Conservation (phyloP, 2,113 vertebrate genomes). For the Thermophis baileyi region DNA sequence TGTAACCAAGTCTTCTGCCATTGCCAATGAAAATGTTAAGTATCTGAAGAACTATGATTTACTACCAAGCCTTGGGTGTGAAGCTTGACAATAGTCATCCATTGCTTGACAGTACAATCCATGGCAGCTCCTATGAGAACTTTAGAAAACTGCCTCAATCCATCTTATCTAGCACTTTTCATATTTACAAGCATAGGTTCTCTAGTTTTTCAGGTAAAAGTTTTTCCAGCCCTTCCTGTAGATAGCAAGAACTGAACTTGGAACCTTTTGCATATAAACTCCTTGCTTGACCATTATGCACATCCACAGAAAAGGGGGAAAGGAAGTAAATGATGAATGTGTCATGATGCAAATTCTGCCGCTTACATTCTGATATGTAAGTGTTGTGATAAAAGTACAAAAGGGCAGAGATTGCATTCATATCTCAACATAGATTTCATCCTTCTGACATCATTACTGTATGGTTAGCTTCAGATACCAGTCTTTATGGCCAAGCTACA, state of each 20-base stretch:
- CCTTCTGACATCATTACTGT: neutral
- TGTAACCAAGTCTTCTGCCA: neutral
- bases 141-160: neutral
- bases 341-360: neutral
- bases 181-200: neutral
- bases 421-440: neutral
- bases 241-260: neutral
- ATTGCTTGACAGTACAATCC: neutral
- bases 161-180: neutral
- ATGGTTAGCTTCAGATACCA: neutral
- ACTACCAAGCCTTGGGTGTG: neutral
- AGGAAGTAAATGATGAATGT: neutral
- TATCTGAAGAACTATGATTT: neutral
- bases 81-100: neutral
- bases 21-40: neutral
- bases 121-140: neutral
- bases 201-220: neutral
- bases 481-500: neutral
- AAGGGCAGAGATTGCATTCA: neutral
- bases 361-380: neutral
- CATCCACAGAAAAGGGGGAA: neutral
- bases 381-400: neutral
- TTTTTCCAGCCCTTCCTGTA: neutral
- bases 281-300: neutral
- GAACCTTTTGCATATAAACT: neutral